phyloP scores from a whole-genome alignment of 2,888 invertebrate genomes.

The Heliothis peltigera region DNA sequence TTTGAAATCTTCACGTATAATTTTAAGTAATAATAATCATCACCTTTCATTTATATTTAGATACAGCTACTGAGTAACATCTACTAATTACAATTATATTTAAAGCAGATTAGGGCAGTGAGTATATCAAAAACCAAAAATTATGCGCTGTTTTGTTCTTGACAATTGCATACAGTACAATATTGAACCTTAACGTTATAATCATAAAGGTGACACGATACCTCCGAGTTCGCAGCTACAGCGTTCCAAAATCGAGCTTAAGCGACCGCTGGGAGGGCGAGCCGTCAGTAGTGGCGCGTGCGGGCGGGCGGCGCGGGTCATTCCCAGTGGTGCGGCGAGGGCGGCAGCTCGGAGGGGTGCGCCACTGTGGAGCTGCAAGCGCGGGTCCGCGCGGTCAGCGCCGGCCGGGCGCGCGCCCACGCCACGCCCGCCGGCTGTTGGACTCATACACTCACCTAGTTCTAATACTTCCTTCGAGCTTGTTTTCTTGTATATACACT shows the following conservation, averaged over 20 bases:
- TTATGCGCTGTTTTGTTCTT: not conserved
- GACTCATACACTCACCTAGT: slow-evolving; percentile 39
- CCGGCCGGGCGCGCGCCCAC: slow-evolving; percentile 69
- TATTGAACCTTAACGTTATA: not conserved
- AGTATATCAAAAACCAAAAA: slow-evolving; percentile 31
- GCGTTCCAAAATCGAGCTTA: slow-evolving; percentile 29
- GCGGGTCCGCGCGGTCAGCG: slow-evolving; percentile 56
- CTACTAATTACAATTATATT: slow-evolving; percentile 28
- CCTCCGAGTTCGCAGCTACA: slow-evolving; percentile 33
- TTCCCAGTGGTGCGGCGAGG: slow-evolving; percentile 99
- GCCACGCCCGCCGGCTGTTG: slow-evolving; percentile 63
- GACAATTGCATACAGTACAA: not conserved
- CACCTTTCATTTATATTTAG: slow-evolving; percentile 16
- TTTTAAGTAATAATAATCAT: slow-evolving; percentile 22
- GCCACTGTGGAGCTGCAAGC: slow-evolving; percentile 98
- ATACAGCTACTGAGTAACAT: slow-evolving; percentile 19
- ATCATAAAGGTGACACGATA: not conserved
- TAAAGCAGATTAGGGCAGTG: slow-evolving; percentile 31
- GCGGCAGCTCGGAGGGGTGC: slow-evolving; percentile 99
- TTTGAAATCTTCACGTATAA: slow-evolving; percentile 16
- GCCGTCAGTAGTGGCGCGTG: too few relatives aligned
- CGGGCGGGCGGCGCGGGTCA: slow-evolving; percentile 90
- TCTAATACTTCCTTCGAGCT: too few relatives aligned
- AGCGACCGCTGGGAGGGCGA: too few relatives aligned
- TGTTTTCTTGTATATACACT: too few relatives aligned